phyloP scores from a whole-genome alignment of 2,113 vertebrate genomes.

The Todiramphus saurophagus region DNA sequence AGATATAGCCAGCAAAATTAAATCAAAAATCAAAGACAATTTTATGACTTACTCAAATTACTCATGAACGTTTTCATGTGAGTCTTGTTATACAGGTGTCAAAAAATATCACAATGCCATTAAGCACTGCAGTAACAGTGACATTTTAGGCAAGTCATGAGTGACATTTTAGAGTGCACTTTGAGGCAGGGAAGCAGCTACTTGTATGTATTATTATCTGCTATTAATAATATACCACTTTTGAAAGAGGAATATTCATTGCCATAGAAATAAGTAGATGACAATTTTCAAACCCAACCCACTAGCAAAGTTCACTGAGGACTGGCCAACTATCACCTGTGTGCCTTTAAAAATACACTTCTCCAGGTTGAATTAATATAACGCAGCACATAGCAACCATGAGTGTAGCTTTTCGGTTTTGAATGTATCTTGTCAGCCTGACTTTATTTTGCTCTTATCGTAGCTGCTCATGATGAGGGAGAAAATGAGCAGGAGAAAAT shows the following conservation, averaged over 20 bases:
- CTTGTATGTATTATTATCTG: constrained; percentile 9
- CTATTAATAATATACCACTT: background rate
- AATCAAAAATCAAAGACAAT: background rate
- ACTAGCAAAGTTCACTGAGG: background rate
- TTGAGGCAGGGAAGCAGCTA: background rate
- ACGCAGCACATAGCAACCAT: background rate
- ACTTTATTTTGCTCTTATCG: background rate
- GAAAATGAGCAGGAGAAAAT: background rate
- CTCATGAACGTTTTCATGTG: background rate
- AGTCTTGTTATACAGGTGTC: background rate
- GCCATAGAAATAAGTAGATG: background rate
- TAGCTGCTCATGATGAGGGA: background rate
- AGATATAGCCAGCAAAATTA: background rate
- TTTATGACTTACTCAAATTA: background rate
- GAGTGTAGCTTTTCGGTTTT: background rate
- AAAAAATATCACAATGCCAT: background rate
- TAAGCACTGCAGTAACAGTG: background rate
- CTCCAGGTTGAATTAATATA: background rate
- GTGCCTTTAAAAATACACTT: background rate
- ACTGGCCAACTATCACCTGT: background rate
- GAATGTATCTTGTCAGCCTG: background rate
- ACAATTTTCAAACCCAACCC: background rate
- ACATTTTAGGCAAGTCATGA: background rate
- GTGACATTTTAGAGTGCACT: background rate
- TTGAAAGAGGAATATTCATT: constrained; percentile 37